Conservation (phyloP, 1,140 invertebrate species). For the Antheraea mylitta region DNA sequence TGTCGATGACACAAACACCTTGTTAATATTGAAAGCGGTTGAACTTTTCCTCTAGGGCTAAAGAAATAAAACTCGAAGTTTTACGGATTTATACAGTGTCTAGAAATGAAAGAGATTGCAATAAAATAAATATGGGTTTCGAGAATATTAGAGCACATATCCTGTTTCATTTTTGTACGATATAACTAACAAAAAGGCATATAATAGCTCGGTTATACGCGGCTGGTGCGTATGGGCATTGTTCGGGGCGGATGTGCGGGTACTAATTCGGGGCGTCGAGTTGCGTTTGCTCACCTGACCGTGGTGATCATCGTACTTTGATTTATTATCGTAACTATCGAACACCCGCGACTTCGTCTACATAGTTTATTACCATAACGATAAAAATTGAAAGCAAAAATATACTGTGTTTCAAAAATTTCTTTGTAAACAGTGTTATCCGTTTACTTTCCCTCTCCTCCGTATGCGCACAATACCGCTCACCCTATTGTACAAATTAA, state of each 20-base stretch:
- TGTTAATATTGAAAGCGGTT: too few relatives aligned
- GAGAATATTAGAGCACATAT: slow-evolving; percentile 29
- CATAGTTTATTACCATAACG: slow-evolving; percentile 62
- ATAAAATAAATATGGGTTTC: slow-evolving; percentile 11
- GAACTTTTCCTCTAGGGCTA: too few relatives aligned
- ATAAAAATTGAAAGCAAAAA: slow-evolving; percentile 75
- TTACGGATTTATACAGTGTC: too few relatives aligned
- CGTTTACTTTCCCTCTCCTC: too few relatives aligned
- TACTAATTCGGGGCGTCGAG: neutral
- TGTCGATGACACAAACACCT: too few relatives aligned
- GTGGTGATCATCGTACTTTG: neutral
- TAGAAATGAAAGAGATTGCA: too few relatives aligned
- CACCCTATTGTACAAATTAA: too few relatives aligned
- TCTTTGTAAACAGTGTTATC: too few relatives aligned
- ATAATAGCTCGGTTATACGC: slow-evolving; percentile 50
- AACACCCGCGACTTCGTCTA: too few relatives aligned
- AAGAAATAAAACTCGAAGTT: too few relatives aligned
- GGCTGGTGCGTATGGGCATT: slow-evolving; percentile 30
- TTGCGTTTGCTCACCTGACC: neutral
- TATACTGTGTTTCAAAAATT: slow-evolving; percentile 17
- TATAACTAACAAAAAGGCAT: slow-evolving; percentile 62
- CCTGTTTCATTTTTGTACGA: slow-evolving; percentile 23
- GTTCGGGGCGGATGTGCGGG: slow-evolving; percentile 33
- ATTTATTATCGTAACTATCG: too few relatives aligned
- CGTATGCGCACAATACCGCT: too few relatives aligned